Conservation (phyloP, 2,797 vertebrate genomes). For the Salarias fasciatus region DNA sequence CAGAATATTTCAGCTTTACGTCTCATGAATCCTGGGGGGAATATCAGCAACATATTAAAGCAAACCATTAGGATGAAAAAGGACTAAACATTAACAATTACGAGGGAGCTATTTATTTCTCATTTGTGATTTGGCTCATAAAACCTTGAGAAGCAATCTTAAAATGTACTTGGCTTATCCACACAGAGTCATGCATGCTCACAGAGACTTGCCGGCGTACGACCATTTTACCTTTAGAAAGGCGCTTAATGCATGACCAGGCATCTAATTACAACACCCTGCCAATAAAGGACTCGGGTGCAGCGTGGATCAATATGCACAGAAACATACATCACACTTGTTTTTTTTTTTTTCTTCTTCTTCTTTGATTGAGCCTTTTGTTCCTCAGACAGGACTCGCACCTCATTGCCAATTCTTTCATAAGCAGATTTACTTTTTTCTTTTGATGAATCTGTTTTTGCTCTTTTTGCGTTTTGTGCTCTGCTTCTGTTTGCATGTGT, state of each 20-base stretch:
- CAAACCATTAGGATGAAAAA: neutral
- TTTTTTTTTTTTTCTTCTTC: neutral
- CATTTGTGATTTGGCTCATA: neutral
- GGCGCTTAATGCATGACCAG: constrained; percentile 50
- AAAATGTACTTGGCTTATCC: neutral
- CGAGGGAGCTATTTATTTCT: neutral
- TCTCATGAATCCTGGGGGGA: neutral
- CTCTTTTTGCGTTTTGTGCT: neutral
- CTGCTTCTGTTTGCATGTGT: too few relatives aligned
- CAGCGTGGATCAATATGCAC: constrained; percentile 13
- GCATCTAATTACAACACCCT: constrained; percentile 23
- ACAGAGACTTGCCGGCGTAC: constrained; percentile 3
- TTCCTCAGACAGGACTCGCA: too few relatives aligned
- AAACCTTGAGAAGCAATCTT: neutral
- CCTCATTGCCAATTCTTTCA: too few relatives aligned
- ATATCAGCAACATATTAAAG: neutral
- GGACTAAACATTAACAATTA: neutral
- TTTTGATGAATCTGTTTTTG: too few relatives aligned
- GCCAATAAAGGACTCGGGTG: constrained; percentile 37
- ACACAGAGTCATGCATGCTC: constrained; percentile 14
- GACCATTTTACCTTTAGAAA: constrained; percentile 39
- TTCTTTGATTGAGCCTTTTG: neutral
- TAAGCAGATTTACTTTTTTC: too few relatives aligned
- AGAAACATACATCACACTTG: constrained; percentile 9
- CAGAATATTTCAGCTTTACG: neutral